Base-by-base conservation (phyloP, 2,888 invertebrate species). In the Drosophila monieri region DNA sequence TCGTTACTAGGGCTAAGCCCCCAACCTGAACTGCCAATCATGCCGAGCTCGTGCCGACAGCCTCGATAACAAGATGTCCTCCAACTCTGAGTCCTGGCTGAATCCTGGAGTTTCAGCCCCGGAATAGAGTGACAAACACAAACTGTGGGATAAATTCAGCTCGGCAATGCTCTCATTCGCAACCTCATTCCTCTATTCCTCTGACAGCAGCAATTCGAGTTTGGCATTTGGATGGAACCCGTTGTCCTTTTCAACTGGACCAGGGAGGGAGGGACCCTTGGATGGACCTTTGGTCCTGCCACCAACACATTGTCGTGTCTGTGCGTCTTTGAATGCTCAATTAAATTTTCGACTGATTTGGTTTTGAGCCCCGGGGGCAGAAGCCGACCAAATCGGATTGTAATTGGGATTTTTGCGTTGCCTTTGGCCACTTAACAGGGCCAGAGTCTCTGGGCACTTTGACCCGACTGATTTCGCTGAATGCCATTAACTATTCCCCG, bases 261-360 rank as follows among this genome's bases (percentile, higher is more conserved):
- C 6, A 6, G 57, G 27, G n/a, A n/a, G 43, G 21, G 47, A 32
- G 30, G 14, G 10, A 14, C 5, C 18, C 18, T 18, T 18, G 18
- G 32, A 27, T 12, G n/a, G 64, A 43, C 64, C 60, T 47, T 12
- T 46, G 12, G 43, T 23, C 62, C 65, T 52, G 27, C 65, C 30
- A 35, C 53, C 54, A 46, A 15, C 51, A 57, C 64, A 58, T 21
- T 43, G 49, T 60, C 69, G 78, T 87, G 85, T 78, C 88, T 81
- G 74, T 81, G 80, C 79, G 77, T 84, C 75, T 78, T 74, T 84
- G 81, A 89, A 80, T 87, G 88, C 81, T 89, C 89, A 89, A 90
- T 89, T 90, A 85, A 89, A 87, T 85, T 78, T 76, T 76, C 74
- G 73, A 77, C 76, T 76, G 77, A 78, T 76, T 76, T 78, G 54